Percentiles rank a stretch among this genome's conserved stretches.
phyloP scores from a whole-genome alignment of 2,797 vertebrate species.

The Martes flavigula region DNA sequence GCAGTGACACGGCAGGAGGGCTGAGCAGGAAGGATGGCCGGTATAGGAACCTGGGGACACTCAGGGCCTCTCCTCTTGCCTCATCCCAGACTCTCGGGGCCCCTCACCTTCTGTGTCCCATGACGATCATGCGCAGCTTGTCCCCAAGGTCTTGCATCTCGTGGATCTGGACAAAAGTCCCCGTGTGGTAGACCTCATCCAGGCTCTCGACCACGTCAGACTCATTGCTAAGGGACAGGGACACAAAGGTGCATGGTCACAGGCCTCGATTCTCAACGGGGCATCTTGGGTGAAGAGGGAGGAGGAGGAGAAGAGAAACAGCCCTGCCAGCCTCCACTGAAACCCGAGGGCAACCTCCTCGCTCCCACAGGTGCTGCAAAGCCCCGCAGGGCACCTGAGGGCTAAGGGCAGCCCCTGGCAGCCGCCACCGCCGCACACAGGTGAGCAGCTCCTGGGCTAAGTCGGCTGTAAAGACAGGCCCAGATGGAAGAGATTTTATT shows the following conservation, averaged over 20 bases:
- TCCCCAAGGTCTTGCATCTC: constrained; percentile 99
- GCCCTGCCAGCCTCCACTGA: neutral
- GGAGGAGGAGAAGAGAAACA: neutral
- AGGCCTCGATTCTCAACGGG: accelerated
- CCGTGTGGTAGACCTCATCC: constrained; percentile 92
- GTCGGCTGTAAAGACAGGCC: accelerated
- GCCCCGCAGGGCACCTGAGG: neutral
- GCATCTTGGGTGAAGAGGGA: accelerated
- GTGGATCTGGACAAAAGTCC: constrained; percentile 98
- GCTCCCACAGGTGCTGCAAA: neutral
- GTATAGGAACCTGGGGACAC: accelerated
- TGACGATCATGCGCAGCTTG: constrained; percentile 98
- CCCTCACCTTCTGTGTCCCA: constrained; percentile 94
- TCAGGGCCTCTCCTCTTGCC: accelerated
- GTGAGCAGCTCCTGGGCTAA: neutral
- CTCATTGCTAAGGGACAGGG: constrained; percentile 88
- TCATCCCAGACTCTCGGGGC: accelerated
- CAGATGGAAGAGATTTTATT: neutral
- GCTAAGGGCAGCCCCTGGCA: neutral
- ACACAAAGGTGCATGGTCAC: neutral
- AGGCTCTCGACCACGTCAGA: constrained; percentile 94
- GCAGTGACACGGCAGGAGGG: accelerated
- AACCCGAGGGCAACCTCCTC: neutral
- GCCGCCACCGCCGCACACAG: no score
- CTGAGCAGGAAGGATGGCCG: accelerated